Conservation (phyloP, 2,888 invertebrate genomes). For the Dryadula phaetusa region DNA sequence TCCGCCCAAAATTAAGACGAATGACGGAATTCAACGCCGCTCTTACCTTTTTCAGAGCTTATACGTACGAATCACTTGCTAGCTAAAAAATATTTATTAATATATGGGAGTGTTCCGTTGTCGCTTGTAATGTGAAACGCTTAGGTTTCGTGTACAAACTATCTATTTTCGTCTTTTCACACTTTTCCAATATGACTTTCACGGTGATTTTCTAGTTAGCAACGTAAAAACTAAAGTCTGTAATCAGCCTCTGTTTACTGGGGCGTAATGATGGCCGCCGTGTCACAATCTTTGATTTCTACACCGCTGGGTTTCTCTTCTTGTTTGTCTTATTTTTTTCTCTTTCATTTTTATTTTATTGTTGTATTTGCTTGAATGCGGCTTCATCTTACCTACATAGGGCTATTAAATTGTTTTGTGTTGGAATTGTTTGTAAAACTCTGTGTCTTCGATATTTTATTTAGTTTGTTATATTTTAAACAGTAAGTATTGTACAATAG, state of each 20-base stretch:
- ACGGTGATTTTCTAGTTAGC: slow-evolving; percentile 28
- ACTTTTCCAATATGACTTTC: slow-evolving; percentile 32
- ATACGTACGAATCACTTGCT: too few relatives aligned
- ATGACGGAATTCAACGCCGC: too few relatives aligned
- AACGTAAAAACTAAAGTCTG: slow-evolving; percentile 38
- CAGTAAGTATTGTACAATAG: too few relatives aligned
- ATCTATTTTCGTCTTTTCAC: slow-evolving; percentile 13
- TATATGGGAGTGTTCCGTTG: too few relatives aligned
- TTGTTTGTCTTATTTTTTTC: background rate
- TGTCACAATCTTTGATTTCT: slow-evolving; percentile 46
- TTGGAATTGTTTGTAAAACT: too few relatives aligned
- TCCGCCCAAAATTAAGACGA: too few relatives aligned
- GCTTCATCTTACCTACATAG: too few relatives aligned
- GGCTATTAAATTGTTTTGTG: too few relatives aligned
- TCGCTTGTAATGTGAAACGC: background rate
- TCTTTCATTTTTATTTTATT: background rate
- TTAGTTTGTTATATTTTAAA: too few relatives aligned
- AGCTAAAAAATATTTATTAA: too few relatives aligned
- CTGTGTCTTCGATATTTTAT: too few relatives aligned
- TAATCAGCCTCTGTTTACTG: slow-evolving; percentile 42
- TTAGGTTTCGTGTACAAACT: background rate
- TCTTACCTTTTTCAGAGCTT: too few relatives aligned
- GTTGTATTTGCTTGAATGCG: background rate
- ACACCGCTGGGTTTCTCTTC: slow-evolving; percentile 37
- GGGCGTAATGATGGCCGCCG: slow-evolving; percentile 43